A percentile compares a stretch with the other conserved stretches of the same genome.
These are phyloP conservation scores for Tenthredo livida DNA, from an alignment of 2,888 invertebrate species.

Conservation along the genomic window DNA sequence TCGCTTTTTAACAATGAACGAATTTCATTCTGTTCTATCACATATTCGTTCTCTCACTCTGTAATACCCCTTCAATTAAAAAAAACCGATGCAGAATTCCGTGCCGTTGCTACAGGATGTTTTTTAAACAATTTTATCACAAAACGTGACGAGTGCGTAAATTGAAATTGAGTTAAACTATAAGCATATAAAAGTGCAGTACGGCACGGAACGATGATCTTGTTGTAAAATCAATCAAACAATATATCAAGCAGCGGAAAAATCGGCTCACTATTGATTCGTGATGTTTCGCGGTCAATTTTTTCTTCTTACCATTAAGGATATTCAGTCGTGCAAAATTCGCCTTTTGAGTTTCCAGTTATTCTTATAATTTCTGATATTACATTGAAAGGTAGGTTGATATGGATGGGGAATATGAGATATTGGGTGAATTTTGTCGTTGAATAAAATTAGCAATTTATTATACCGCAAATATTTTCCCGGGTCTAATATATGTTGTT, in stretches of 20 bases:
- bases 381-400: background rate
- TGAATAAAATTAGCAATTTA: slow-evolving; percentile 15
- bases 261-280: background rate
- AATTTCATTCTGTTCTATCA: background rate
- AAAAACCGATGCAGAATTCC: background rate
- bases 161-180: background rate
- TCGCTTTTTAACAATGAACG: background rate
- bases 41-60: background rate
- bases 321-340: no score
- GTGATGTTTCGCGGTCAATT: no score
- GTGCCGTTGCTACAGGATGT: background rate
- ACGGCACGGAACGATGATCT: background rate
- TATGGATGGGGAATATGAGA: background rate
- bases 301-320: no score
- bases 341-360: background rate
- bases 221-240: background rate
- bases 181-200: no score
- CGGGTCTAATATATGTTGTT: background rate
- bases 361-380: background rate
- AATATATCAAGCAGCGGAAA: background rate
- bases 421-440: background rate
- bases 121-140: slow-evolving; percentile 20
- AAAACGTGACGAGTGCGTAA: background rate
- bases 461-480: slow-evolving; percentile 16
- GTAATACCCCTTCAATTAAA: background rate